Conservation (phyloP, 2,797 vertebrate genomes). For the Xenops minutus region DNA sequence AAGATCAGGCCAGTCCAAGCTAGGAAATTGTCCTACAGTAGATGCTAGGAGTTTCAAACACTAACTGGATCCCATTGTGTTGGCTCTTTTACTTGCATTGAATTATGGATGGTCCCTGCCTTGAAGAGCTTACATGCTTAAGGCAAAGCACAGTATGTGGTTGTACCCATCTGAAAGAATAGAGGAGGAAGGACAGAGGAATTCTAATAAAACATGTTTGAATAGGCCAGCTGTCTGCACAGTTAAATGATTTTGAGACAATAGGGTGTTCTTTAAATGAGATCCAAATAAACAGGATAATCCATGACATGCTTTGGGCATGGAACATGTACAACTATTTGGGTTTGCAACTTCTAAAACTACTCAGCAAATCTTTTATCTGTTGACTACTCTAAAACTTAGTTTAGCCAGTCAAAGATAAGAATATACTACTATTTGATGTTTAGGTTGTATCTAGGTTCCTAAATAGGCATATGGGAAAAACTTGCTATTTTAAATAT, state of each 20-base stretch:
- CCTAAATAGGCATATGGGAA: not conserved
- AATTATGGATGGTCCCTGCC: constrained; percentile 63
- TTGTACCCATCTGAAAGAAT: constrained; percentile 67
- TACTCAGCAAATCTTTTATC: constrained; percentile 1
- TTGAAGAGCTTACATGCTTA: constrained; percentile 65
- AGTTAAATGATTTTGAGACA: constrained; percentile 69
- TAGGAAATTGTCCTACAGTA: not conserved
- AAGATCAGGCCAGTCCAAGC: not conserved
- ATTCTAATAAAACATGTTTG: constrained; percentile 72
- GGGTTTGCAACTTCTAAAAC: constrained; percentile 25
- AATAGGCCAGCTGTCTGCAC: constrained; percentile 70
- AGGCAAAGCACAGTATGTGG: constrained; percentile 68
- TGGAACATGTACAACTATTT: constrained; percentile 48
- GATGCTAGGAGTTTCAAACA: not conserved
- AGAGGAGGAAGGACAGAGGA: constrained; percentile 66
- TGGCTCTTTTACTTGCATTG: constrained; percentile 40
- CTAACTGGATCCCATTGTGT: constrained; percentile 43
- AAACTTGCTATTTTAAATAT: not conserved
- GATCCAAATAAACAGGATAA: constrained; percentile 67
- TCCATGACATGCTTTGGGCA: constrained; percentile 56
- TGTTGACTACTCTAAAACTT: not conserved
- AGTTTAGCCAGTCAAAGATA: not conserved
- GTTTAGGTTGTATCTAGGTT: not conserved
- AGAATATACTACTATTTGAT: not conserved
- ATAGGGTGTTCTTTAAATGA: constrained; percentile 66